Evolutionary conservation across 2,888 invertebrate genomes (phyloP), one percentile per base, ranked within the genome.

Genomic region (Autographa gamma): DNA sequence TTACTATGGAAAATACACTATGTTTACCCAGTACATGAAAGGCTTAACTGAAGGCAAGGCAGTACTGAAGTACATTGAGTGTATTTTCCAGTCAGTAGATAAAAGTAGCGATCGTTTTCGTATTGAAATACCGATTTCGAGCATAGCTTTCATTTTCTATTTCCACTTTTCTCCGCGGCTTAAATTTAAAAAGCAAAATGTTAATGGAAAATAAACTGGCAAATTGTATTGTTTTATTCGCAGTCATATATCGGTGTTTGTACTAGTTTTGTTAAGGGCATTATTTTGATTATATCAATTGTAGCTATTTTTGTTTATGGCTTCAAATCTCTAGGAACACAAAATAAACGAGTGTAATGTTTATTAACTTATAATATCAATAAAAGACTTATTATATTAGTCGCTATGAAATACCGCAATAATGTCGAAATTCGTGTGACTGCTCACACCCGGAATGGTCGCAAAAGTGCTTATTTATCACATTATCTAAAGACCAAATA

Each of bases 71-170:
- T 14, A 48, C 7, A 48, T 48, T 48, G n/a, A 48, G n/a, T n/a
- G 32, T 62, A 19, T 74, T 74, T 69, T 54, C 48, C n/a, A 16
- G 38, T 32, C 19, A 63, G 19, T 48, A 19, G 19, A 8, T n/a
- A 19, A 13, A 9, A 56, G 19, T 56, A 56, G 54, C 11, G 1
- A 48, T n/a, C 19, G 19, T 56, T 54, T 56, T 19, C 11, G 54
- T 25, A 25, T 56, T 56, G 19, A 3, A 56, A 13, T 11, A 54
- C 48, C n/a, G 48, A 7, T 48, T n/a, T 48, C 3, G 54, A 56
- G 25, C 19, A 56, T 18, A 19, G 54, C 48, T 48, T 48, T 48
- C 13, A 4, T 56, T 19, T 25, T 25, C 25, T 11, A 4, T 56
- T 56, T 13, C 0, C 3, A 25, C 25, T 25, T 13, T 18, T 1